phyloP scores from a whole-genome alignment of 2,888 invertebrate species.

The Leucozona laternaria region DNA sequence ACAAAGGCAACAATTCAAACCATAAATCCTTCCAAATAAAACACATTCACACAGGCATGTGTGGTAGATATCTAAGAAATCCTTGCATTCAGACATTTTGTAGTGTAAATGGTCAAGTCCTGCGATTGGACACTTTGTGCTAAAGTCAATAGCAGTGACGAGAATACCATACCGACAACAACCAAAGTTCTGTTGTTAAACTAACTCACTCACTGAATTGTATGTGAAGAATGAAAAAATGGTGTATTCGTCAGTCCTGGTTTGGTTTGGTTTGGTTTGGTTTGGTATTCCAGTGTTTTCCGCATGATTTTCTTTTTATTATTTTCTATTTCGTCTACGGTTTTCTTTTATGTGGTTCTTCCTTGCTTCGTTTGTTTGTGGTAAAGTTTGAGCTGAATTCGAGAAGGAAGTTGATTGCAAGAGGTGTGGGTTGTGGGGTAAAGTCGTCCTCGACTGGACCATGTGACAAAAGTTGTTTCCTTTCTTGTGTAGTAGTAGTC shows the following conservation, averaged over 20 bases:
- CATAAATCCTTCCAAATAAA: not conserved
- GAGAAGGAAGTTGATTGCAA: not conserved
- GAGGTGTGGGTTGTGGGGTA: too few species aligned
- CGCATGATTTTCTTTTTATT: conserved; percentile 41
- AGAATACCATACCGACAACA: not conserved
- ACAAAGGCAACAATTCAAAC: conserved; percentile 59
- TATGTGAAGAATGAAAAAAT: not conserved
- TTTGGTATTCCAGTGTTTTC: conserved; percentile 56
- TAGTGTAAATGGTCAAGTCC: conserved; percentile 44
- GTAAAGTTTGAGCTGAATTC: conserved; percentile 40
- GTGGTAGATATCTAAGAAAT: not conserved
- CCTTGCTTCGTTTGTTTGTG: conserved; percentile 54
- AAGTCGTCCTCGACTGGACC: not conserved
- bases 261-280: conserved; percentile 24
- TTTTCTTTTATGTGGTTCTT: conserved; percentile 45
- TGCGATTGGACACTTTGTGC: conserved; percentile 3
- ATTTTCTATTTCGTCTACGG: not conserved
- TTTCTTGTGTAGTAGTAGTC: conserved; percentile 38
- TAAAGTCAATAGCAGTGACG: not conserved
- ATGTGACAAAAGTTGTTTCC: conserved; percentile 54
- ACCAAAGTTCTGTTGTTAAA: conserved; percentile 50
- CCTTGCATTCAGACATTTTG: conserved; percentile 20
- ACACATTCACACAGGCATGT: not conserved
- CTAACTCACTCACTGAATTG: conserved; percentile 32
- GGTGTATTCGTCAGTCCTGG: conserved; percentile 38